Evolutionary conservation across 2,797 vertebrate species (phyloP).

Genomic region (Vespertilio murinus): DNA sequence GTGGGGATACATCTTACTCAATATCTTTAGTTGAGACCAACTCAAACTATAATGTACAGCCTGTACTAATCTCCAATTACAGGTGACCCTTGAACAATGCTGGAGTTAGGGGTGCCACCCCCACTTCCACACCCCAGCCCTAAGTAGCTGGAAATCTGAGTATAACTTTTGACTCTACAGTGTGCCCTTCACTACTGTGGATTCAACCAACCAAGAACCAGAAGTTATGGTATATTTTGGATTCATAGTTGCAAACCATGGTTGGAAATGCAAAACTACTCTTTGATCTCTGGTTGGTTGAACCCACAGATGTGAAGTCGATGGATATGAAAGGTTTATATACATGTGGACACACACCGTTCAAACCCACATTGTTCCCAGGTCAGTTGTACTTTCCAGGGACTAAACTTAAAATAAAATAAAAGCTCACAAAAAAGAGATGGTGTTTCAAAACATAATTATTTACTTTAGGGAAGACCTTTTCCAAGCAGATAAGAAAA

Average conservation of each 20-base stretch:
- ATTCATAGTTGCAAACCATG: background rate
- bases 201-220: background rate
- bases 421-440: background rate
- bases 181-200: background rate
- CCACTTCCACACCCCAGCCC: background rate
- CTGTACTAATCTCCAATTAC: slow-evolving; percentile 57
- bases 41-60: slow-evolving; percentile 5
- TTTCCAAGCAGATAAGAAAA: background rate
- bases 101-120: background rate
- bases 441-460: slow-evolving; percentile 40
- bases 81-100: background rate
- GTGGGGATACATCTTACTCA: background rate
- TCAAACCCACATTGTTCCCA: background rate
- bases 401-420: slow-evolving; percentile 61
- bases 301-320: background rate
- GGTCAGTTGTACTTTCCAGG: slow-evolving; percentile 29
- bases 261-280: background rate
- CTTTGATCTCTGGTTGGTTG: background rate
- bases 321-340: background rate
- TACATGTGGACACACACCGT: background rate
- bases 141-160: background rate
- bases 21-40: slow-evolving; percentile 53
- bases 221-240: background rate
- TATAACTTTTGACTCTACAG: background rate
- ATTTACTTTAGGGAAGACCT: slow-evolving; percentile 51